Base-by-base conservation (phyloP, 2,113 vertebrate species). In the Rana temporaria region DNA sequence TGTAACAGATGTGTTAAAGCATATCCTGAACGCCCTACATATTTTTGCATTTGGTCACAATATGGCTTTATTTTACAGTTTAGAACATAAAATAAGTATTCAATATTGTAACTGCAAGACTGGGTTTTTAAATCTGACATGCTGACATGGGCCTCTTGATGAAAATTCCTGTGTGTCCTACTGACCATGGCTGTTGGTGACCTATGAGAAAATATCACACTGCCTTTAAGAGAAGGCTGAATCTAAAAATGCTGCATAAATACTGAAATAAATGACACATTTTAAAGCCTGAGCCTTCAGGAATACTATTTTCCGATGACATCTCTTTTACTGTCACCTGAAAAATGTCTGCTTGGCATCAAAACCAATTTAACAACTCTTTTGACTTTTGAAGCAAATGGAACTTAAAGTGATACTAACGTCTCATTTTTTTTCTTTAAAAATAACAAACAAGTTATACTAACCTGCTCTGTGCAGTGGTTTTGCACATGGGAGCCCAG, bases 271-370 rank as follows among this genome's bases (percentile, higher is more conserved):
- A 32, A 48, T 20, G 34, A 22, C 59, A 64, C 15, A 64, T 24
- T 63, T 16, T 77, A 20, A 15, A 64, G 63, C 17, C 38, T 42
- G 59, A 64, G 60, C 4, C 1, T 52, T 42, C 20, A 64, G 6
- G 38, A 64, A 77, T 64, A 53, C 18, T 53, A 22, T 63, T 42
- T 77, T 26, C 20, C 22, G 26, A 20, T 24, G 62, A 26, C 34
- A 77, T 6, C 26, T 52, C 74, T 77, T 38, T 62, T 22, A 18
- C 34, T 62, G 57, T 62, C 73, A 76, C 19, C 1, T 32, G 59
- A 62, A 20, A 64, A 77, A 63, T 48, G 20, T 77, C 38, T 30
- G 38, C 59, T 63, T 6, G n/a, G 24, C 12, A 48, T 77, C 59
- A 64, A 67, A 67, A 19, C 65, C n/a, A 19, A 67, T 30, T 30